Conservation (phyloP, 1,140 invertebrate genomes). For the Plutomurus gul region DNA sequence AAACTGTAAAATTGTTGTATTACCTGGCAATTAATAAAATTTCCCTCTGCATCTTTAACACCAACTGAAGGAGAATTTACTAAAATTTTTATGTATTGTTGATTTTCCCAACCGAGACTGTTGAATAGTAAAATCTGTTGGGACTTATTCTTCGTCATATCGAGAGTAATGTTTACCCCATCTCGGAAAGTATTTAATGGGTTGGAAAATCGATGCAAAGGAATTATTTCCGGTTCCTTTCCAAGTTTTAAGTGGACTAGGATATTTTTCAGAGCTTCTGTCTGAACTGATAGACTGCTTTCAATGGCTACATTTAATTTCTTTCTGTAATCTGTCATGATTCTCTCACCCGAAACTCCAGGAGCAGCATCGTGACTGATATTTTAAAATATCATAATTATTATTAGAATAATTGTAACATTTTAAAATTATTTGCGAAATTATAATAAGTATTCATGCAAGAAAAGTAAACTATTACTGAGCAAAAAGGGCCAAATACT, state of each 20-base stretch:
- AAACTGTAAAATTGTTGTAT: neutral
- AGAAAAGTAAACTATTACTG: too few relatives aligned
- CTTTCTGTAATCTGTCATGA: slow-evolving; percentile 87
- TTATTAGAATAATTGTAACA: too few relatives aligned
- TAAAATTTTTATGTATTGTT: slow-evolving; percentile 74
- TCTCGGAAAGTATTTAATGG: slow-evolving; percentile 72
- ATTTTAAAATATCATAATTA: too few relatives aligned
- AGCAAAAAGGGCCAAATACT: slow-evolving; percentile 85
- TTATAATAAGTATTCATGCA: too few relatives aligned
- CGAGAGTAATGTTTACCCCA: slow-evolving; percentile 64
- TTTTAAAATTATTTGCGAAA: too few relatives aligned
- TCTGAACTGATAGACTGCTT: slow-evolving; percentile 75
- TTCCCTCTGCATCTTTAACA: slow-evolving; percentile 68
- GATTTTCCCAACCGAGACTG: slow-evolving; percentile 72
- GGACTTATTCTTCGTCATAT: slow-evolving; percentile 11
- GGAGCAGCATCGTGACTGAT: slow-evolving; percentile 81
- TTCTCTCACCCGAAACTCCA: slow-evolving; percentile 82
- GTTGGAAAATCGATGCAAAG: slow-evolving; percentile 72
- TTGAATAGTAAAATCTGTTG: slow-evolving; percentile 75
- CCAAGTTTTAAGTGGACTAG: slow-evolving; percentile 56
- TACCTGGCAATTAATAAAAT: slow-evolving; percentile 61
- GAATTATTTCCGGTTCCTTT: slow-evolving; percentile 47
- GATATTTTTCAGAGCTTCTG: slow-evolving; percentile 72
- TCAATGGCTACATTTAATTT: slow-evolving; percentile 75
- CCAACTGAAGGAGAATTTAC: slow-evolving; percentile 72